These are phyloP conservation scores for Theodoxus fluviatilis DNA, from an alignment of 2,888 invertebrate species.

Conservation along the genomic window DNA sequence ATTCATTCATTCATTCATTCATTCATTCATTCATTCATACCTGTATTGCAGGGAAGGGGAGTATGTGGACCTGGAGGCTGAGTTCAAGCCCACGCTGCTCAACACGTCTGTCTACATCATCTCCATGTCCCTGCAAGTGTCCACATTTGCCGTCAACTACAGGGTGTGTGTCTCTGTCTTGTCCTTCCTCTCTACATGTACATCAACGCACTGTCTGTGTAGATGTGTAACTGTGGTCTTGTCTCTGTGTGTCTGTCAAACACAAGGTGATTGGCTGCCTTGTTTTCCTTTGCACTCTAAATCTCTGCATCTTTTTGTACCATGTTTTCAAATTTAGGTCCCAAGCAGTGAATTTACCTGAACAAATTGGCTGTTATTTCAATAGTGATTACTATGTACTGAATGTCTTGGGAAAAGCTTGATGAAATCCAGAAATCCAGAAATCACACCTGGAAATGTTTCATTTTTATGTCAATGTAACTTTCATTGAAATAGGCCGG, in stretches of 20 bases:
- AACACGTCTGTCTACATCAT: slow-evolving; percentile 99
- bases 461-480: too few species aligned
- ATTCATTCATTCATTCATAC: too few species aligned
- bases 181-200: background rate
- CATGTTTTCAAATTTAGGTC: background rate
- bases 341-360: too few species aligned
- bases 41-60: slow-evolving; percentile 48
- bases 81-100: slow-evolving; percentile 90
- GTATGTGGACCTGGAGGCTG: slow-evolving; percentile 73
- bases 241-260: background rate
- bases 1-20: too few species aligned
- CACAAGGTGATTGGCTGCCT: too few species aligned
- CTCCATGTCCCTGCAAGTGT: slow-evolving; percentile 94
- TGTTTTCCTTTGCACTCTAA: too few species aligned
- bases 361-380: too few species aligned
- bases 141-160: slow-evolving; percentile 98
- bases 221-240: background rate
- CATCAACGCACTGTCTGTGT: background rate
- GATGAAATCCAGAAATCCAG: too few species aligned
- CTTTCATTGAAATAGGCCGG: too few species aligned
- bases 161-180: slow-evolving; percentile 74
- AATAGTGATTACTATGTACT: too few species aligned
- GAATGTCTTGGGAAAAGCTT: too few species aligned
- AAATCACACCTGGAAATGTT: too few species aligned
- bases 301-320: background rate